Conservation (phyloP, 2,797 vertebrate genomes). For the Dermochelys coriacea region DNA sequence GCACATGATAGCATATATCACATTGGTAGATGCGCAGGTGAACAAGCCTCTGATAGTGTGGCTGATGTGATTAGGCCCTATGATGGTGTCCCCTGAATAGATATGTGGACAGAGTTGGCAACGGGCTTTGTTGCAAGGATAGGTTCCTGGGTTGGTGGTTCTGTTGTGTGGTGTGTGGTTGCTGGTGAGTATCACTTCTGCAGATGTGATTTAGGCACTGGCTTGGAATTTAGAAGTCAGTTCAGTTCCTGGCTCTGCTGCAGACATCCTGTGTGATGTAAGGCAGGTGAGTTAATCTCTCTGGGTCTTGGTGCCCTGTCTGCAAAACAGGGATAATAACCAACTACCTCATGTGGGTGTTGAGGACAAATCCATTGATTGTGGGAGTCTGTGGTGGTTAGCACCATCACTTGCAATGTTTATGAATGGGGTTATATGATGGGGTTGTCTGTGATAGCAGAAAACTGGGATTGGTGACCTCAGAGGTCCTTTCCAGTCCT, state of each 20-base stretch:
- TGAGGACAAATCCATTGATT: background rate
- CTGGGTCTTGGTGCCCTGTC: background rate
- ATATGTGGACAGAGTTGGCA: too few species aligned
- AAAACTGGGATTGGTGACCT: background rate
- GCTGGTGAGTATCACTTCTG: too few species aligned
- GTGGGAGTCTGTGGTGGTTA: background rate
- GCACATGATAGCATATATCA: too few species aligned
- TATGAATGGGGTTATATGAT: background rate
- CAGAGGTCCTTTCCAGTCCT: background rate
- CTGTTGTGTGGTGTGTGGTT: too few species aligned
- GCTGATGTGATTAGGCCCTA: too few species aligned
- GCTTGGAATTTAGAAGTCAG: background rate
- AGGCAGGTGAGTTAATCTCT: background rate
- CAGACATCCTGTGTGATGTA: background rate
- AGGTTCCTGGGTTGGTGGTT: too few species aligned
- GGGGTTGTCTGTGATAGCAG: background rate
- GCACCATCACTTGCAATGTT: background rate
- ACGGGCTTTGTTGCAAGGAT: too few species aligned
- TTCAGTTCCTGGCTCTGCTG: background rate
- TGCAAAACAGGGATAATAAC: background rate
- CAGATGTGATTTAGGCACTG: background rate
- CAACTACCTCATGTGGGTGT: fast-evolving
- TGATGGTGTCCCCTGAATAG: too few species aligned
- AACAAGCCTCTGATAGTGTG: too few species aligned
- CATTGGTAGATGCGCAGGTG: too few species aligned